A percentile compares a stretch with the other conserved stretches of the same genome.
These are phyloP conservation scores for Trypoxylus dichotomus DNA, from an alignment of 1,140 invertebrate genomes.

Conservation along the genomic window DNA sequence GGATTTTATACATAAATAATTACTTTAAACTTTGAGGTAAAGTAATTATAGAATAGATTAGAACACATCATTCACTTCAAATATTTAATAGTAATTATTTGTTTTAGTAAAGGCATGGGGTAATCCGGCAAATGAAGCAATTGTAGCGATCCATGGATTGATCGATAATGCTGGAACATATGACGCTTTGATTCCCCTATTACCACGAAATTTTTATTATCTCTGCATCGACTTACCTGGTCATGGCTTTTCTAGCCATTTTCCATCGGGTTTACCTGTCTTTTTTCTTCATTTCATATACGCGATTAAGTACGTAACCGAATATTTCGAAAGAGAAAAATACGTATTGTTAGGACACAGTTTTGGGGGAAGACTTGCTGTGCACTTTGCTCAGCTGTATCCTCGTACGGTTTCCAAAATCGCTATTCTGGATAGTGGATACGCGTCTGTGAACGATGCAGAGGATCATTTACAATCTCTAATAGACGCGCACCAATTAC, in stretches of 20 bases:
- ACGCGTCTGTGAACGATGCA: slow-evolving; percentile 45
- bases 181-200: slow-evolving; percentile 60
- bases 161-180: slow-evolving; percentile 67
- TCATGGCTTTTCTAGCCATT: slow-evolving; percentile 67
- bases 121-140: slow-evolving; percentile 47
- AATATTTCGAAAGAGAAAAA: slow-evolving; percentile 47
- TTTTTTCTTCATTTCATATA: slow-evolving; percentile 51
- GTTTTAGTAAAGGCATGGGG: slow-evolving; percentile 57
- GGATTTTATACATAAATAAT: too few relatives aligned
- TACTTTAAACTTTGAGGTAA: too few relatives aligned
- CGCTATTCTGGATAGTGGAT: slow-evolving; percentile 58
- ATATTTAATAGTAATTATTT: background rate
- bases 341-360: slow-evolving; percentile 61
- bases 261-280: slow-evolving; percentile 35
- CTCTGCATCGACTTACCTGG: slow-evolving; percentile 68
- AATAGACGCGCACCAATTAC: slow-evolving; percentile 36
- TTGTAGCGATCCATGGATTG: slow-evolving; percentile 65
- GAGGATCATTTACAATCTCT: slow-evolving; percentile 46
- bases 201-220: slow-evolving; percentile 61
- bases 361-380: slow-evolving; percentile 58
- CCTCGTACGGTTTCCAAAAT: slow-evolving; percentile 58
- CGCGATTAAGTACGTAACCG: slow-evolving; percentile 56
- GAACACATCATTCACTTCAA: too few relatives aligned
- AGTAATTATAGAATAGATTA: too few relatives aligned
- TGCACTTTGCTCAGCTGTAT: slow-evolving; percentile 55